Conservation (phyloP, 92 coral and sea anemone genomes). For the Meandrina meandrites region DNA sequence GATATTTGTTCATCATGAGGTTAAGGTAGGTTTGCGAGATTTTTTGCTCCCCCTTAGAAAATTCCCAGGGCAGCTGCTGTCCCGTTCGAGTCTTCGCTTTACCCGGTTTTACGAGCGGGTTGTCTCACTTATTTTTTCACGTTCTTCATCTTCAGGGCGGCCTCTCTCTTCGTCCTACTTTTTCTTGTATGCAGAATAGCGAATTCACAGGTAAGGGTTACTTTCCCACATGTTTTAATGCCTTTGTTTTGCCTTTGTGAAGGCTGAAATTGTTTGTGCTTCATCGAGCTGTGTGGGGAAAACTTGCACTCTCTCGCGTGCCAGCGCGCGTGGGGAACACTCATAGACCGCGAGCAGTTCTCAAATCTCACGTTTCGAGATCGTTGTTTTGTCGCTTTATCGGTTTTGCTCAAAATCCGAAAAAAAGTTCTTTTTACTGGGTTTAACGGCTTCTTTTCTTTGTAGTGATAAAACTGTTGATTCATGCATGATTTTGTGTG, state of each 20-base stretch:
- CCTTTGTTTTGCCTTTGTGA: background rate
- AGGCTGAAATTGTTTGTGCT: background rate
- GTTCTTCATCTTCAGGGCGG: constrained; percentile 67
- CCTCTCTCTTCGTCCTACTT: constrained; percentile 66
- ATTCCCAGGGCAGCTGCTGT: background rate
- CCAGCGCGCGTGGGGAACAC: no score
- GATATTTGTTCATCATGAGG: constrained; percentile 72
- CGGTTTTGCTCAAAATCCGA: background rate
- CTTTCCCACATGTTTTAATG: background rate
- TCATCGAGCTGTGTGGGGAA: background rate
- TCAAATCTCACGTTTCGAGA: background rate
- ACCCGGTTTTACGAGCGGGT: constrained; percentile 21
- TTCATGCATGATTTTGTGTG: background rate
- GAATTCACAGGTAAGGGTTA: constrained; percentile 62
- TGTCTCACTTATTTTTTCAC: constrained; percentile 10
- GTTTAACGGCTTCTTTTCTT: background rate
- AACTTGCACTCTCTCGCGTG: constrained; percentile 3
- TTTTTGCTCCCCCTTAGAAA: background rate
- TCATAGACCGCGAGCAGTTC: no score
- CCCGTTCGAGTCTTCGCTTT: background rate
- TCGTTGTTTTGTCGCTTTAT: background rate
- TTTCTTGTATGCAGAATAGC: constrained; percentile 50
- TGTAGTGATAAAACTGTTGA: background rate
- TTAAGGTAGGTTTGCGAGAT: constrained; percentile 56
- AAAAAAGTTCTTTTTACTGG: background rate